Evolutionary conservation across 2,888 invertebrate species (phyloP).

Genomic region (Pardosa pseudoannulata): DNA sequence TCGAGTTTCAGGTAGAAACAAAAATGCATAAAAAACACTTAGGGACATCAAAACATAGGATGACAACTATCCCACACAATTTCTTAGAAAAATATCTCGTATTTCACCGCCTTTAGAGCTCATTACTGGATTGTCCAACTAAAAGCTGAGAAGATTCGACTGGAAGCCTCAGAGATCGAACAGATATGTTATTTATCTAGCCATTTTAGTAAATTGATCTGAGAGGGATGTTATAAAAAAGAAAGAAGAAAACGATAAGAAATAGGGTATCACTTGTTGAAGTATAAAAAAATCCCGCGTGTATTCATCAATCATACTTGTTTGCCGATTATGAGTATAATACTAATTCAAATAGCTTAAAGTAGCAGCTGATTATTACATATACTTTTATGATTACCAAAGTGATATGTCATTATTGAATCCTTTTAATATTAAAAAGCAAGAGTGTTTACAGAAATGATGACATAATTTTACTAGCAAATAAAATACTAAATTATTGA

Average conservation of each 20-base stretch:
- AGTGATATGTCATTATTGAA: too few species aligned
- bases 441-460: too few species aligned
- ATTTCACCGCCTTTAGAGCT: constrained; percentile 30
- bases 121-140: constrained; percentile 27
- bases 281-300: too few species aligned
- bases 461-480: too few species aligned
- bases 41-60: not conserved
- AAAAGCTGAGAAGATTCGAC: constrained; percentile 13
- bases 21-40: not conserved
- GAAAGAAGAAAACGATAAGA: not conserved
- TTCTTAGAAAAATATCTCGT: constrained; percentile 1
- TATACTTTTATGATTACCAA: too few species aligned
- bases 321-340: too few species aligned
- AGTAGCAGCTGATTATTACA: too few species aligned
- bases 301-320: too few species aligned
- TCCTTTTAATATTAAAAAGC: too few species aligned
- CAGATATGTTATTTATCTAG: constrained; percentile 40
- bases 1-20: not conserved
- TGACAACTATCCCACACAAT: not conserved
- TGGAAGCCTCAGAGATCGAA: constrained; percentile 22
- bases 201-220: constrained; percentile 35
- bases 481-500: too few species aligned
- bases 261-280: too few species aligned
- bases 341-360: too few species aligned
- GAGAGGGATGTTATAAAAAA: not conserved